Base-by-base conservation (phyloP, 2,797 vertebrate species). In the Cetoscarus ocellatus region DNA sequence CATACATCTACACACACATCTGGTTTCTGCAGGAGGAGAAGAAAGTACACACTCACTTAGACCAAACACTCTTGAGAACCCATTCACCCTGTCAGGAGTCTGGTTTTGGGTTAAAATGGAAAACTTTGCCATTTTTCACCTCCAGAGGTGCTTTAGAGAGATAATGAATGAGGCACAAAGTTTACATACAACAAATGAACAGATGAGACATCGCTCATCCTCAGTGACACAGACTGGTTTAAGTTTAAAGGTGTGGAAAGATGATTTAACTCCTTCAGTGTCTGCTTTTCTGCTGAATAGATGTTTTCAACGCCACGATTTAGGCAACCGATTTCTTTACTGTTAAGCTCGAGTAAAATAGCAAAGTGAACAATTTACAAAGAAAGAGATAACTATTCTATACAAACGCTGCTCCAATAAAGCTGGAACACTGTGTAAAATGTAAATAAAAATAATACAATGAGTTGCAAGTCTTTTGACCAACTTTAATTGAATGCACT, bases 171-270 rank as follows among this genome's bases (percentile, higher is more conserved):
- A 42, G 2, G n/a, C 17, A 0, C 36, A 38, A 67, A 60, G 73
- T 70, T 67, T 49, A 73, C 69, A 63, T 52, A 12, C 11, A 73
- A 64, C 70, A 42, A 2, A 57, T 13, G 35, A 50, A 47, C 55
- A 60, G 1, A 68, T 40, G 36, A 43, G 5, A 27, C 27, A 27
- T 27, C 27, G 4, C 27, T 27, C 27, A 27, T 27, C 27, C 27
- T 27, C 27, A 27, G 27, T 10, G 17, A 67, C 42, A 12, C 1
- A 17, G 5, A 17, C 19, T 18, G 38, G 27, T 17, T 27, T 0
- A 60, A 56, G 39, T 18, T 7, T 18, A 7, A 39, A 62, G 49
- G 4, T 39, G 42, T 54, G 6, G 49, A 55, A 60, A 65, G 61
- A 70, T n/a, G 49, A 3, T 14, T 36, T 10, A 2, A 43, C 17